Conservation (phyloP, 2,113 vertebrate genomes). For the Pardalotus punctatus region DNA sequence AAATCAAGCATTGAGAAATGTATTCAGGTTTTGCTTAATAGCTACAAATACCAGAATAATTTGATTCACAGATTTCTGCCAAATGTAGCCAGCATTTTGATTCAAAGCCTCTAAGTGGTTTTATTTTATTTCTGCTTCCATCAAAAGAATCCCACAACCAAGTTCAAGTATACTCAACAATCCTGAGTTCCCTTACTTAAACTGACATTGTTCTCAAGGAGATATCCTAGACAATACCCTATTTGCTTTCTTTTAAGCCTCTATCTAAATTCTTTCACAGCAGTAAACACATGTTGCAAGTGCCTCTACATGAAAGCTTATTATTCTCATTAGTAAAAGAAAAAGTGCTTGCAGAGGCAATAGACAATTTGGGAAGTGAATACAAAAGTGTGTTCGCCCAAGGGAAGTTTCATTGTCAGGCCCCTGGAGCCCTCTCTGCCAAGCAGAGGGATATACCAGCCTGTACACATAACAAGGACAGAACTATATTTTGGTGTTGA, state of each 20-base stretch:
- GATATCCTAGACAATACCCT: slow-evolving; percentile 36
- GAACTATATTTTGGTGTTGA: slow-evolving; percentile 30
- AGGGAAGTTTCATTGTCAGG: slow-evolving; percentile 29
- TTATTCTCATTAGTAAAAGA: slow-evolving; percentile 61
- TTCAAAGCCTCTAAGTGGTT: slow-evolving; percentile 39
- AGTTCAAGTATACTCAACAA: slow-evolving; percentile 37
- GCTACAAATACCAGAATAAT: slow-evolving; percentile 30
- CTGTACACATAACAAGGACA: slow-evolving; percentile 8
- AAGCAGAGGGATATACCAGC: slow-evolving; percentile 5
- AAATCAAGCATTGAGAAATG: slow-evolving; percentile 28
- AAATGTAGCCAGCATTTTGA: slow-evolving; percentile 33
- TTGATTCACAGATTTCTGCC: slow-evolving; percentile 35
- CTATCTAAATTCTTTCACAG: slow-evolving; percentile 31
- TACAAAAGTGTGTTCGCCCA: neutral
- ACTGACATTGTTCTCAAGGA: slow-evolving; percentile 45
- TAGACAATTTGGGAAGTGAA: slow-evolving; percentile 20
- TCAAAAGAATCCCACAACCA: slow-evolving; percentile 40
- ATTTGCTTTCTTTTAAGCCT: slow-evolving; percentile 32
- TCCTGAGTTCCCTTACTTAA: slow-evolving; percentile 29
- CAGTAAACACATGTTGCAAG: slow-evolving; percentile 43
- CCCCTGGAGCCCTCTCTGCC: neutral
- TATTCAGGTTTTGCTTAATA: slow-evolving; percentile 48
- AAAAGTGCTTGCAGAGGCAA: slow-evolving; percentile 53
- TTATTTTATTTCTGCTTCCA: slow-evolving; percentile 41
- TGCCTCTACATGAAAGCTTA: slow-evolving; percentile 33